Evolutionary conservation across 2,888 invertebrate genomes (phyloP).

Genomic region (Seira sanloemensis): DNA sequence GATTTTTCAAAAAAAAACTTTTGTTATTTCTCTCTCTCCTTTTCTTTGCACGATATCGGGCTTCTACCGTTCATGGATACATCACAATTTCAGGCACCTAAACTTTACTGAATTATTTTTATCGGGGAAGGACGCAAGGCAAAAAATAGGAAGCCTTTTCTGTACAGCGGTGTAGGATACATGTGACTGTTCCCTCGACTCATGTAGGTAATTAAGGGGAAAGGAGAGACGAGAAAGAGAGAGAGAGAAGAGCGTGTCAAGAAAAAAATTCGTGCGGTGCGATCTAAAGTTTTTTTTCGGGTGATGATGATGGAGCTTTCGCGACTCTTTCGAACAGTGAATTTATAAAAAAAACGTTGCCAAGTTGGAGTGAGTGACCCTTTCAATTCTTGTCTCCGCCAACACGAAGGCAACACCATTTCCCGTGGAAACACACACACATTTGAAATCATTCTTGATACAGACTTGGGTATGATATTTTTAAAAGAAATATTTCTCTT

Average conservation of each 20-base stretch:
- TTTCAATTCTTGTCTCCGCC: too few species aligned
- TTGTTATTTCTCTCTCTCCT: neutral
- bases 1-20: neutral
- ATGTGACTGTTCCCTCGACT: neutral
- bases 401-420: too few species aligned
- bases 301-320: neutral
- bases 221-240: neutral
- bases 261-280: neutral
- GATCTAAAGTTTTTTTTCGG: neutral
- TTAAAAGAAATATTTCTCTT: too few species aligned
- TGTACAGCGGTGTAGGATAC: neutral
- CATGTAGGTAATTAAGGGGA: slow-evolving; percentile 1
- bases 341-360: neutral
- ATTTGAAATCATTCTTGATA: neutral
- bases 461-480: neutral
- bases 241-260: neutral
- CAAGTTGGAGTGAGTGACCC: slow-evolving; percentile 45
- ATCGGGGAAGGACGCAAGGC: neutral
- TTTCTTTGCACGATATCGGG: neutral
- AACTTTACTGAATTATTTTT: neutral
- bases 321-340: neutral
- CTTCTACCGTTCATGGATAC: neutral
- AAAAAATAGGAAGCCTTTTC: neutral
- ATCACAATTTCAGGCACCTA: neutral
- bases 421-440: neutral